Evolutionary conservation across 2,888 invertebrate species (phyloP), one percentile per base, ranked within the genome.

Genomic region (Meliscaeva auricollis): DNA sequence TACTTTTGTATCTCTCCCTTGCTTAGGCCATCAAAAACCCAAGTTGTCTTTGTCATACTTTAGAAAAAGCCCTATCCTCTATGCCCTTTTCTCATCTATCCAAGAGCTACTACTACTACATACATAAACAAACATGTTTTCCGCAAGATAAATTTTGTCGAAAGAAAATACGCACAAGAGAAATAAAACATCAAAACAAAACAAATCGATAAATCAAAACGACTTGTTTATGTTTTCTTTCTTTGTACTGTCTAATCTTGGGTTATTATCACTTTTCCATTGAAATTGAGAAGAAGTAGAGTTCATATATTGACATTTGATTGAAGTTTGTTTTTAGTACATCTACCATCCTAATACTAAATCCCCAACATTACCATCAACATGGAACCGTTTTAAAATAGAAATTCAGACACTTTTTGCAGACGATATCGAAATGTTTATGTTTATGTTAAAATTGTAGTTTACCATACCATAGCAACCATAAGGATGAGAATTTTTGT

Each of bases 191-290:
- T 64, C 35, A 73, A 79, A 73, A 52, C 73, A 79, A 66, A 79
- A 58, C 54, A 68, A 79, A 72, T 68, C 74, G 66, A 66, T 69
- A 64, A 52, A 77, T 82, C 66, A 66, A 66, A 76, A 60, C 44
- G 66, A 48, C 20, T 72, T 82, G 66, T 72, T 72, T 77, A 46
- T 66, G 35, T 72, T 17, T 50, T 70, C 56, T 60, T 38, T 56
- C 35, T 9, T 11, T 11, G 35, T 35, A 13, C 1, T 11, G 1
- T 13, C 13, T 11, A 3, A 41, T 41, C 20, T 35, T 35, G 11
- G 2, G 13, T 11, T 58, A n/a, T n/a, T n/a, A 38, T 26, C 44
- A n/a, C 41, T 62, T 64, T 30, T 30, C 11, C 15, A 15, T 8
- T 26, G 15, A n/a, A 60, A 26, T 1, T 50, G 22, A 44, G 30